A percentile compares a stretch with the other conserved stretches of the same genome.
These are phyloP conservation scores for Platycercus adscitus DNA, from an alignment of 2,113 vertebrate genomes.

Conservation along the genomic window DNA sequence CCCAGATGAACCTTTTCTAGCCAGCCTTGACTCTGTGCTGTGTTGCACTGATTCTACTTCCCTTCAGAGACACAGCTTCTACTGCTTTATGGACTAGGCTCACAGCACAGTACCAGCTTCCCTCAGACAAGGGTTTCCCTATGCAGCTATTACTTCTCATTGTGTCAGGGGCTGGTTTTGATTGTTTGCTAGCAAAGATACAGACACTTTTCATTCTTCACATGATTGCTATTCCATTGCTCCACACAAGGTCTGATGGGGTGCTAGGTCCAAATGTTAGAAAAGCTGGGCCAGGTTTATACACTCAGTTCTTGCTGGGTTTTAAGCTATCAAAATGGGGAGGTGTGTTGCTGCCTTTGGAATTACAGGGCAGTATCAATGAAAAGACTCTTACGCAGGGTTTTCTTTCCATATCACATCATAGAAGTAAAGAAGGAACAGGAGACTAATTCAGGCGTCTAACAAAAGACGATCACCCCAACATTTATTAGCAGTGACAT, in stretches of 20 bases:
- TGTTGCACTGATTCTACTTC: background rate
- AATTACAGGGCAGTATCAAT: background rate
- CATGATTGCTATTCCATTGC: background rate
- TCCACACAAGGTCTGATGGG: background rate
- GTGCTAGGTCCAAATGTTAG: background rate
- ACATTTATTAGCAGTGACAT: background rate
- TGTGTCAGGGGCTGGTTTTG: background rate
- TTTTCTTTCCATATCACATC: background rate
- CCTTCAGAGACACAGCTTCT: background rate
- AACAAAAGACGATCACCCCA: slow-evolving; percentile 12
- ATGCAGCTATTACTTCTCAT: background rate
- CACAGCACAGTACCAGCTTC: background rate
- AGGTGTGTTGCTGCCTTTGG: background rate
- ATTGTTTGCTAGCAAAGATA: background rate
- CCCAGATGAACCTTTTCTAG: background rate
- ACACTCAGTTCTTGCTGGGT: background rate
- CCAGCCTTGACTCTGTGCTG: background rate
- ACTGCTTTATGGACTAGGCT: background rate
- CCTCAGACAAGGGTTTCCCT: background rate
- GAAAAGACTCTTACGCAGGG: background rate
- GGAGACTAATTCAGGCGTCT: background rate
- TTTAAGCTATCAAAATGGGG: background rate
- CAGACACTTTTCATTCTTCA: background rate
- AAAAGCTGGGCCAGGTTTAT: background rate
- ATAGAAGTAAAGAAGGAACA: background rate